A percentile compares a stretch with the other conserved stretches of the same genome.
Evolutionary conservation across 2,888 invertebrate genomes (phyloP).

Genomic region (Trissolcus brochymenae): DNA sequence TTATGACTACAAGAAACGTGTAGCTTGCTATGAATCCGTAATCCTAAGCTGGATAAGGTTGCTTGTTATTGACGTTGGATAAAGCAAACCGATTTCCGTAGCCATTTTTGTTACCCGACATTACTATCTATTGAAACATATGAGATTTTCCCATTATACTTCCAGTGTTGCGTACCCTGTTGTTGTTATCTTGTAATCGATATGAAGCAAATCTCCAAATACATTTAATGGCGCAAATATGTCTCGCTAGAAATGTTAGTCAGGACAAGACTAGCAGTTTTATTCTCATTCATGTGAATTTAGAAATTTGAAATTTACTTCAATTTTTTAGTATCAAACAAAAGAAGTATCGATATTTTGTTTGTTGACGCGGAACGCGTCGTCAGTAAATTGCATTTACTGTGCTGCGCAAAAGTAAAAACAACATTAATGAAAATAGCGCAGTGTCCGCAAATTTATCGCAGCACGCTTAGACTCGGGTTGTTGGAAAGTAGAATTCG

Average conservation of each 20-base stretch:
- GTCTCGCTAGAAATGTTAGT: background rate
- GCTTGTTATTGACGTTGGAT: constrained; percentile 42
- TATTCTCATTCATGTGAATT: too few species aligned
- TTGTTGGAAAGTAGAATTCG: constrained; percentile 23
- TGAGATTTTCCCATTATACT: constrained; percentile 62
- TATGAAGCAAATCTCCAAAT: constrained; percentile 32
- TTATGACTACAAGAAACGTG: constrained; percentile 17
- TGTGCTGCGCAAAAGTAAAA: constrained; percentile 38
- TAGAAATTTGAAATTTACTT: too few species aligned
- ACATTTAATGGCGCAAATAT: constrained; percentile 28
- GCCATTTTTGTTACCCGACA: constrained; percentile 48
- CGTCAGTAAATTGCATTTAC: constrained; percentile 49
- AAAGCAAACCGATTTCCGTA: constrained; percentile 37
- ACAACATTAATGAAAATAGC: constrained; percentile 42
- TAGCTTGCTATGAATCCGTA: constrained; percentile 20
- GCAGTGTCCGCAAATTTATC: constrained; percentile 37
- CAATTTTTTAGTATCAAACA: background rate
- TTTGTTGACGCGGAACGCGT: constrained; percentile 38
- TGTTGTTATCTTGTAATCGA: constrained; percentile 48
- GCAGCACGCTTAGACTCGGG: constrained; percentile 18
- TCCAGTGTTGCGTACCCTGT: constrained; percentile 53
- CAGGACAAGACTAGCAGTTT: too few species aligned
- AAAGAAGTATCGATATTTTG: constrained; percentile 23
- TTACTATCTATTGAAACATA: constrained; percentile 61
- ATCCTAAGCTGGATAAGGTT: constrained; percentile 41